Evolutionary conservation across 2,888 invertebrate species (phyloP).

Genomic region (Hemicrepidius hirtus): DNA sequence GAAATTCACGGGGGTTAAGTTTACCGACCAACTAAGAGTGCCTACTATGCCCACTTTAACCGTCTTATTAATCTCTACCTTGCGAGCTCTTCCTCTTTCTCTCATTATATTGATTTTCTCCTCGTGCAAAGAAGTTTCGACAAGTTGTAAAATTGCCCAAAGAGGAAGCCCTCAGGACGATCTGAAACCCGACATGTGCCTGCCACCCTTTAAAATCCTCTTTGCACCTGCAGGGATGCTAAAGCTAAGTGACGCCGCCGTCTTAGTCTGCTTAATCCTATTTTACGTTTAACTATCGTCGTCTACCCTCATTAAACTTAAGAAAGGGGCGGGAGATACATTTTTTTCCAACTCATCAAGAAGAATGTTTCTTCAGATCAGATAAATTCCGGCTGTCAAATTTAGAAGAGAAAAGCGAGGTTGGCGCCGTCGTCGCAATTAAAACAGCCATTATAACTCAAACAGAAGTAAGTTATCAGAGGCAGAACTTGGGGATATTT

Average conservation of each 20-base stretch:
- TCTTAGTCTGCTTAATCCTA: conserved; percentile 10
- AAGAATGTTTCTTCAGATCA: conserved; percentile 27
- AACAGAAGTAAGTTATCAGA: conserved; percentile 55
- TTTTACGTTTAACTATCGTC: conserved; percentile 23
- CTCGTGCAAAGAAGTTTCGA: conserved; percentile 10
- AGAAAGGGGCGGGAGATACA: too few species aligned
- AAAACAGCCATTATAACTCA: conserved; percentile 54
- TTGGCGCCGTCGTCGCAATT: conserved; percentile 39
- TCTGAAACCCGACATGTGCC: conserved; percentile 23
- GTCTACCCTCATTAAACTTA: conserved; percentile 2
- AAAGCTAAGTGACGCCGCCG: conserved; percentile 19
- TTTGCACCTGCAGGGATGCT: conserved; percentile 25
- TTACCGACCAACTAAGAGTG: conserved; percentile 36
- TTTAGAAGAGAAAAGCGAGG: conserved; percentile 42
- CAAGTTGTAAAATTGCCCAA: conserved; percentile 22
- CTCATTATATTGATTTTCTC: conserved; percentile 34
- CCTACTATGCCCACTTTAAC: conserved; percentile 20
- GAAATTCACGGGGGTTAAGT: conserved; percentile 40
- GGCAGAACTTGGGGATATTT: conserved; percentile 53
- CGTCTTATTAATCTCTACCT: conserved; percentile 32
- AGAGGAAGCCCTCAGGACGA: background rate
- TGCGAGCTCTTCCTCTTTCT: too few species aligned
- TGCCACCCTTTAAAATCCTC: conserved; percentile 22
- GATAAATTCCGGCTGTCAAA: conserved; percentile 43
- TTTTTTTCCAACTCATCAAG: too few species aligned